phyloP scores from a whole-genome alignment of 2,888 invertebrate species.

The Trachelus tabidus region DNA sequence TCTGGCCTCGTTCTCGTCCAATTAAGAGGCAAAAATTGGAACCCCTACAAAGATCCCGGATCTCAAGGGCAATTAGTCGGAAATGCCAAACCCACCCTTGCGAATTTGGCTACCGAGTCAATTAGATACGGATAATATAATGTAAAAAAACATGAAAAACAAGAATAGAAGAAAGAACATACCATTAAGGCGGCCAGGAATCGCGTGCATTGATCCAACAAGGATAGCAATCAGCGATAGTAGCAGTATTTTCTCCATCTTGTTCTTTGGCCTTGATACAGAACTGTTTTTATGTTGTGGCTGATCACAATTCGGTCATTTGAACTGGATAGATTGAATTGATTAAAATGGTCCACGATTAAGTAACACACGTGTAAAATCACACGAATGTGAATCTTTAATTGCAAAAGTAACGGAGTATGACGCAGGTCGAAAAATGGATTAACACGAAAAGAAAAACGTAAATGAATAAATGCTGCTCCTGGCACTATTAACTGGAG shows the following conservation, averaged over 20 bases:
- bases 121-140: background rate
- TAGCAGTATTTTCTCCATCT: conserved; percentile 13
- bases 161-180: conserved; percentile 24
- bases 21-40: background rate
- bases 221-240: conserved; percentile 33
- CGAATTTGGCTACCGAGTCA: background rate
- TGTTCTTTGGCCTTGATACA: too few relatives aligned
- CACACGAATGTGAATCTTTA: background rate
- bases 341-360: background rate
- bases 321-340: background rate
- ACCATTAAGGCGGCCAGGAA: conserved; percentile 52
- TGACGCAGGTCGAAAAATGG: background rate
- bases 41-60: background rate
- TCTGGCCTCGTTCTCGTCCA: background rate
- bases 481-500: conserved; percentile 35
- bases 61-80: background rate
- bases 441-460: conserved; percentile 17
- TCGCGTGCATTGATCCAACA: conserved; percentile 39
- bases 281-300: too few relatives aligned
- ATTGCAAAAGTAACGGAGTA: conserved; percentile 2
- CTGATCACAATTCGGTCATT: background rate
- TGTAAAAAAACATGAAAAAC: background rate
- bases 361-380: background rate
- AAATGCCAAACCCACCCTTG: background rate
- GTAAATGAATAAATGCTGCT: conserved; percentile 24